phyloP scores from a whole-genome alignment of 1,140 invertebrate genomes.

The Sesamia nonagrioides region DNA sequence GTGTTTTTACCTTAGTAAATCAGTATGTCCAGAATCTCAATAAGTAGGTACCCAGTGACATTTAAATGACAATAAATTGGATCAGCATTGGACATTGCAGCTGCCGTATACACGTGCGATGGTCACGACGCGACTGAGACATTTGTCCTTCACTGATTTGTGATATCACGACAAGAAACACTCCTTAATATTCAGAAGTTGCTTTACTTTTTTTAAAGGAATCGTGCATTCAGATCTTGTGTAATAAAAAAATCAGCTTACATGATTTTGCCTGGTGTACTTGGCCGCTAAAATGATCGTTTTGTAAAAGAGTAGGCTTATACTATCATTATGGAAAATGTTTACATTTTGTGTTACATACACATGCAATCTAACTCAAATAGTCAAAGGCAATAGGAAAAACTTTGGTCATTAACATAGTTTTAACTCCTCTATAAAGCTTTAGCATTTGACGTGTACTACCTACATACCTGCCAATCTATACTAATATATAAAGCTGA shows the following conservation, averaged over 20 bases:
- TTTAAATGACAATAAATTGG: constrained; percentile 70
- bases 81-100: constrained; percentile 61
- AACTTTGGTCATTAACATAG: too few relatives aligned
- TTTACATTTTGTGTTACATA: neutral
- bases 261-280: constrained; percentile 6
- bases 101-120: constrained; percentile 73
- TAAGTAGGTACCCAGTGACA: constrained; percentile 57
- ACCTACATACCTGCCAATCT: too few relatives aligned
- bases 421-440: too few relatives aligned
- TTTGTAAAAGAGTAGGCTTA: neutral
- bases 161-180: constrained; percentile 66
- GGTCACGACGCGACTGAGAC: constrained; percentile 77
- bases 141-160: constrained; percentile 66
- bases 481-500: too few relatives aligned
- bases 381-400: too few relatives aligned
- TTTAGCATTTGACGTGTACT: too few relatives aligned
- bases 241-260: constrained; percentile 4
- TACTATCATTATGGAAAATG: neutral
- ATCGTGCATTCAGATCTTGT: neutral
- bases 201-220: constrained; percentile 21
- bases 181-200: constrained; percentile 32
- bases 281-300: neutral
- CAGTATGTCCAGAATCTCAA: constrained; percentile 9
- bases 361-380: too few relatives aligned
- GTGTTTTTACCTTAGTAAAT: neutral